Evolutionary conservation across 2,113 vertebrate genomes (phyloP).

Genomic region (Oryzias javanicus): DNA sequence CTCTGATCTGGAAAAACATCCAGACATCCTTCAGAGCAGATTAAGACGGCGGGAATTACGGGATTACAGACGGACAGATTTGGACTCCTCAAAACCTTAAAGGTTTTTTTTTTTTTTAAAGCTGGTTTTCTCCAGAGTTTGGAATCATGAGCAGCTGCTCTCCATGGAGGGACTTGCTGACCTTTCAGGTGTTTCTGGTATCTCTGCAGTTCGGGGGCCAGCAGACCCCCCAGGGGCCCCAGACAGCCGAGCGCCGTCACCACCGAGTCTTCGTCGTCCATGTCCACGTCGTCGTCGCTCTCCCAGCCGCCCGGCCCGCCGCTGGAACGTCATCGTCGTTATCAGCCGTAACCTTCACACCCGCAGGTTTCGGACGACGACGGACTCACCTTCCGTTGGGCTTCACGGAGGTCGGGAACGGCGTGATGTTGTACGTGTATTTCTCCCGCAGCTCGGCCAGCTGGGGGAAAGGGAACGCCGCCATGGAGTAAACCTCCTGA

Average conservation of each 20-base stretch:
- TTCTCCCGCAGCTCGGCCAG: constrained; percentile 95
- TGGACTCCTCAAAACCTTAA: too few relatives aligned
- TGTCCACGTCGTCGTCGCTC: constrained; percentile 92
- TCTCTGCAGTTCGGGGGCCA: constrained; percentile 91
- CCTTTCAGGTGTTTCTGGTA: constrained; percentile 94
- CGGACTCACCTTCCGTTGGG: constrained; percentile 81
- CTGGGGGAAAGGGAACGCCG: constrained; percentile 94
- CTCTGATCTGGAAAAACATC: constrained; percentile 78
- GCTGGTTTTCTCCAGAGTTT: too few relatives aligned
- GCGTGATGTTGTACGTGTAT: constrained; percentile 98
- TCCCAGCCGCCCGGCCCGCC: constrained; percentile 83
- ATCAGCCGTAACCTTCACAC: background rate
- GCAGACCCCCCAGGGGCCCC: constrained; percentile 89
- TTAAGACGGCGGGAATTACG: too few relatives aligned
- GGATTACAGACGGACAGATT: too few relatives aligned
- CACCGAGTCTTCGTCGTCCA: constrained; percentile 89
- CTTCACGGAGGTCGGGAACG: constrained; percentile 90
- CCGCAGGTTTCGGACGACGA: background rate
- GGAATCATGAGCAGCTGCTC: constrained; percentile 16
- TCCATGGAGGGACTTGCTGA: constrained; percentile 45
- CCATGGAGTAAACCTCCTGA: constrained; percentile 95
- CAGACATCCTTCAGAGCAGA: background rate
- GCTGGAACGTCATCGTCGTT: constrained; percentile 12
- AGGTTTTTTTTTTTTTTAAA: too few relatives aligned
- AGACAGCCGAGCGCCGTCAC: constrained; percentile 89